phyloP scores from a whole-genome alignment of 2,113 vertebrate species.

The Pluvianellus socialis region DNA sequence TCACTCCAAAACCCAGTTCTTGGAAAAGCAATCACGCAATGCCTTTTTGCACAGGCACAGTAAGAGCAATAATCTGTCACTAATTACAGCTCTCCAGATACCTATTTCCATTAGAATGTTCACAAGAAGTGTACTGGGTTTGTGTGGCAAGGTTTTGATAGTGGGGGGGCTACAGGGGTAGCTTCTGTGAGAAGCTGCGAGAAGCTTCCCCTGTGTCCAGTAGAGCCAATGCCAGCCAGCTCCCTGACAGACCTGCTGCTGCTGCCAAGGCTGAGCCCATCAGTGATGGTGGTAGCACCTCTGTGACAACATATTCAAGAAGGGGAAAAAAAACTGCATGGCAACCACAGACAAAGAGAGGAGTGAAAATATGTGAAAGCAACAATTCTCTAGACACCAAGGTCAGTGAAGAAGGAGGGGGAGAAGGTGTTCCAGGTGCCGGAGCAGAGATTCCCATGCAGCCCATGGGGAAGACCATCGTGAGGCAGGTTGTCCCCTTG shows the following conservation, averaged over 20 bases:
- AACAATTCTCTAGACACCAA: background rate
- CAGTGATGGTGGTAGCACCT: background rate
- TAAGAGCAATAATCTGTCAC: background rate
- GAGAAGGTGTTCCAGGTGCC: background rate
- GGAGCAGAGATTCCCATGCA: background rate
- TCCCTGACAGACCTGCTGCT: background rate
- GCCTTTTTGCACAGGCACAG: background rate
- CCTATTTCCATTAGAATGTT: background rate
- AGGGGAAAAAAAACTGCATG: background rate
- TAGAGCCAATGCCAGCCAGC: background rate
- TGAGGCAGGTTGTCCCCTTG: background rate
- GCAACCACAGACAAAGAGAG: background rate
- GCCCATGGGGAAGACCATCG: background rate
- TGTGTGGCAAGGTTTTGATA: background rate
- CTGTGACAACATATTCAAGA: background rate
- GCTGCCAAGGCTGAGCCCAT: background rate
- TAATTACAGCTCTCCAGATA: background rate
- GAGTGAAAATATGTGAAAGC: background rate
- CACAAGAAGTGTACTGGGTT: background rate
- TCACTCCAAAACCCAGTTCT: background rate
- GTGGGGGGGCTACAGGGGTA: background rate
- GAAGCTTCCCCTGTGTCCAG: background rate
- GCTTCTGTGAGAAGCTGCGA: background rate
- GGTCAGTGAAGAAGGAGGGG: background rate
- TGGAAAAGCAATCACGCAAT: background rate